Evolutionary conservation across 2,797 vertebrate genomes (phyloP).

Genomic region (Enteromius thamalakanensis): DNA sequence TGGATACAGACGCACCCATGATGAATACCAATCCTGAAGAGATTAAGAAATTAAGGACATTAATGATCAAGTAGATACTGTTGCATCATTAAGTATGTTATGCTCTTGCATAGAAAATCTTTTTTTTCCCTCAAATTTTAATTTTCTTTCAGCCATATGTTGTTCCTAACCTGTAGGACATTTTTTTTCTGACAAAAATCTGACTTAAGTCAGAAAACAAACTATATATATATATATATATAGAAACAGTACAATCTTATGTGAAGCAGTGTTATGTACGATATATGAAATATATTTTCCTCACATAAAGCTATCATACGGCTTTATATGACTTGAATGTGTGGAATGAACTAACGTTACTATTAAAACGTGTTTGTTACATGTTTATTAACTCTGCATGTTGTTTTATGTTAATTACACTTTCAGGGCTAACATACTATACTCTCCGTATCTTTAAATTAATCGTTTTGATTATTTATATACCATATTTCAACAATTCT

Average conservation of each 20-base stretch:
- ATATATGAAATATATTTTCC: background rate
- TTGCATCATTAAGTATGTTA: background rate
- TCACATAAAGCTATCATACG: background rate
- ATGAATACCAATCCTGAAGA: constrained; percentile 36
- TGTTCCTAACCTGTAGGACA: background rate
- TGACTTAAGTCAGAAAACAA: background rate
- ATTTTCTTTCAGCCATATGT: too few species aligned
- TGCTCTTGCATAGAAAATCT: background rate
- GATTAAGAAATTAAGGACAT: background rate
- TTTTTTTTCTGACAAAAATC: too few species aligned
- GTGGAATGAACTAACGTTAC: too few species aligned
- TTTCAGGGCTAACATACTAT: background rate
- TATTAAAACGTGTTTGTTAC: background rate
- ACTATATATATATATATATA: background rate
- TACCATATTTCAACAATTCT: background rate
- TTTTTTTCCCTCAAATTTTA: background rate
- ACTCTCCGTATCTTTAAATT: background rate
- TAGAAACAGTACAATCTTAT: background rate
- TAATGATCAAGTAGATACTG: background rate
- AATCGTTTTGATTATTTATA: background rate
- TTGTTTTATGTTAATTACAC: too few species aligned
- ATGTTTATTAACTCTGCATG: background rate
- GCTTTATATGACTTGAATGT: too few species aligned
- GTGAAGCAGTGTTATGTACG: background rate
- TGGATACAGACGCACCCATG: constrained; percentile 83